These are phyloP conservation scores for Macaria liturata DNA, from an alignment of 2,888 invertebrate genomes.

Conservation along the genomic window DNA sequence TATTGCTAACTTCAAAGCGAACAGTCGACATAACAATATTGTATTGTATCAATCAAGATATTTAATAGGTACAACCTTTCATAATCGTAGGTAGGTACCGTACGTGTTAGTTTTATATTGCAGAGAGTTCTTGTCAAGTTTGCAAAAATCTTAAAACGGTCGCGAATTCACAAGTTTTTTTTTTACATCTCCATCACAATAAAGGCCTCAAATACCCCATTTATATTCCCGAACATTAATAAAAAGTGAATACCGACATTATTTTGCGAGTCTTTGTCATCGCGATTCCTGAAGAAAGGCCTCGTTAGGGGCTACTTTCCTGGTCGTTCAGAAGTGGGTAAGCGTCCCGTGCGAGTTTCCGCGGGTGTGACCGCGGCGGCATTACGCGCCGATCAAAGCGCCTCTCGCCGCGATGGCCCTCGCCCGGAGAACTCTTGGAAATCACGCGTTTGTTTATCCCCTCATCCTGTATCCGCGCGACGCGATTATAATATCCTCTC, in stretches of 20 bases:
- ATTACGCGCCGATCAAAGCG: conserved; percentile 72
- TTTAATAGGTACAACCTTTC: no score
- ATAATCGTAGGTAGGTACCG: no score
- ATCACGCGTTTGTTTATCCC: conserved; percentile 57
- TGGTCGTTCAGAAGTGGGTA: conserved; percentile 68
- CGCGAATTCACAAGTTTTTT: conserved; percentile 16
- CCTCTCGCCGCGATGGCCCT: conserved; percentile 57
- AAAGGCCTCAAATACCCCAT: conserved; percentile 19
- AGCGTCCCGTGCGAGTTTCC: conserved; percentile 79
- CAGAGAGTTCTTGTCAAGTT: background rate
- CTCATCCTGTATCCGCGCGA: conserved; percentile 34
- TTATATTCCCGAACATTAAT: conserved; percentile 18
- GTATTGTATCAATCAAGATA: no score
- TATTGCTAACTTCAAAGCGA: no score
- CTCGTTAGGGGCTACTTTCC: conserved; percentile 58
- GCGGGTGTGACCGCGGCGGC: conserved; percentile 63
- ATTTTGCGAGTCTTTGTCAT: conserved; percentile 37
- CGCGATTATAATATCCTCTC: conserved; percentile 30
- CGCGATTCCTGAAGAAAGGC: conserved; percentile 51
- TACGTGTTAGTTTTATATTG: no score
- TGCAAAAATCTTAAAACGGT: conserved; percentile 9
- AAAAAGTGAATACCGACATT: no score
- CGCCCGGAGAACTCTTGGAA: conserved; percentile 52
- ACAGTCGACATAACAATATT: no score
- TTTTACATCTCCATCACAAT: conserved; percentile 24